Evolutionary conservation across 2,888 invertebrate genomes (phyloP).

Genomic region (Adelognathus sp.): DNA sequence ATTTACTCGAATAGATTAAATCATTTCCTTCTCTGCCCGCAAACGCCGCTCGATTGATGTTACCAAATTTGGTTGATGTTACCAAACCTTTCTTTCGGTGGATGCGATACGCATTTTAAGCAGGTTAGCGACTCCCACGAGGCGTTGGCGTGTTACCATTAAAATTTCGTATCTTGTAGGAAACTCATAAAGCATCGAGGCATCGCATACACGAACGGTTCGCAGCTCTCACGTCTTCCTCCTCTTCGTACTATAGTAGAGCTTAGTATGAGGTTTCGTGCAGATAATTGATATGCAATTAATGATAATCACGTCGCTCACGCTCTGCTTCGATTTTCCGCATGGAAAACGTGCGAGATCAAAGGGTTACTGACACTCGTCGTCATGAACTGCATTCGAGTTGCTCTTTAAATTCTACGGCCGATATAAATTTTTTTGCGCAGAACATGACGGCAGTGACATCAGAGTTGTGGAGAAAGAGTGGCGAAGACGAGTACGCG

Average conservation of each 20-base stretch:
- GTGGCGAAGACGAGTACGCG: background rate
- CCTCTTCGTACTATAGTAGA: too few species aligned
- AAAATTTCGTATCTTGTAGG: slow-evolving; percentile 6
- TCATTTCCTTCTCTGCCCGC: too few species aligned
- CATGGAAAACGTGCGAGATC: background rate
- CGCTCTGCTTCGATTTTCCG: background rate
- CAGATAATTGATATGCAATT: slow-evolving; percentile 38
- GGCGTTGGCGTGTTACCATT: slow-evolving; percentile 37
- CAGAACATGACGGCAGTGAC: background rate
- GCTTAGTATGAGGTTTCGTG: slow-evolving; percentile 8
- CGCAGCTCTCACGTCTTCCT: too few species aligned
- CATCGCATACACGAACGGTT: background rate
- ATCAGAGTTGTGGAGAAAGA: background rate
- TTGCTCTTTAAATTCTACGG: background rate
- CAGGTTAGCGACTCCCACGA: slow-evolving; percentile 12
- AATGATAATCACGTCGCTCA: slow-evolving; percentile 29
- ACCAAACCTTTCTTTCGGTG: too few species aligned
- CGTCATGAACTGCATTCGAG: background rate
- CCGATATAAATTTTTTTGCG: background rate
- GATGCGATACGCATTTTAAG: background rate
- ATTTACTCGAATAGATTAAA: too few species aligned
- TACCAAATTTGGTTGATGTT: too few species aligned
- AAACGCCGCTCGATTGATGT: too few species aligned
- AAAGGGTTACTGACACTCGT: background rate
- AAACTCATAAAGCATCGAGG: slow-evolving; percentile 24